These are phyloP conservation scores for Menidia beryllina DNA, from an alignment of 2,113 vertebrate genomes.

Conservation along the genomic window DNA sequence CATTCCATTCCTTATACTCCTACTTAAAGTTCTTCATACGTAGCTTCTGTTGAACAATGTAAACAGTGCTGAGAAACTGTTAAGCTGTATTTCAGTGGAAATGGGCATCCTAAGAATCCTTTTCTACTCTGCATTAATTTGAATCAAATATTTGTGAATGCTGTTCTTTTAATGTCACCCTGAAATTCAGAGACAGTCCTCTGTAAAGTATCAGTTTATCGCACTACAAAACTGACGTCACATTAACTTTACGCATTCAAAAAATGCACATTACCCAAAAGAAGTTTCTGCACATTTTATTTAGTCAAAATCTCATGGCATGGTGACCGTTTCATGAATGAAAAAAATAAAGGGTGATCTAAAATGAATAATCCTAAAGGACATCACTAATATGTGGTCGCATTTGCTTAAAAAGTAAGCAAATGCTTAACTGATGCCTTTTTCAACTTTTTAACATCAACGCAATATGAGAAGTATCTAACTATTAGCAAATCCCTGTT, in stretches of 20 bases:
- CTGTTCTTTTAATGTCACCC: background rate
- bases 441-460: too few species aligned
- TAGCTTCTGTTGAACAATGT: too few species aligned
- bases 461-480: too few species aligned
- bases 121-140: background rate
- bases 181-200: background rate
- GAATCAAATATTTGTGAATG: background rate
- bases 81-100: background rate
- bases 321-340: background rate
- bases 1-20: slow-evolving; percentile 17
- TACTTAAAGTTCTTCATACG: slow-evolving; percentile 4
- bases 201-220: too few species aligned
- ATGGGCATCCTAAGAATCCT: too few species aligned
- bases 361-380: background rate
- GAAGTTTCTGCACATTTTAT: background rate
- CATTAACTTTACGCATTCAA: too few species aligned
- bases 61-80: background rate
- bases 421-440: too few species aligned
- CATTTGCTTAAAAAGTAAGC: background rate
- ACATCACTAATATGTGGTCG: background rate
- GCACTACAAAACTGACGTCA: background rate
- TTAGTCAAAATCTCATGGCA: background rate
- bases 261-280: background rate
- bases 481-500: background rate
- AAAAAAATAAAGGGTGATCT: background rate